Base-by-base conservation (phyloP, 2,797 vertebrate species). In the Takifugu ocellatus region DNA sequence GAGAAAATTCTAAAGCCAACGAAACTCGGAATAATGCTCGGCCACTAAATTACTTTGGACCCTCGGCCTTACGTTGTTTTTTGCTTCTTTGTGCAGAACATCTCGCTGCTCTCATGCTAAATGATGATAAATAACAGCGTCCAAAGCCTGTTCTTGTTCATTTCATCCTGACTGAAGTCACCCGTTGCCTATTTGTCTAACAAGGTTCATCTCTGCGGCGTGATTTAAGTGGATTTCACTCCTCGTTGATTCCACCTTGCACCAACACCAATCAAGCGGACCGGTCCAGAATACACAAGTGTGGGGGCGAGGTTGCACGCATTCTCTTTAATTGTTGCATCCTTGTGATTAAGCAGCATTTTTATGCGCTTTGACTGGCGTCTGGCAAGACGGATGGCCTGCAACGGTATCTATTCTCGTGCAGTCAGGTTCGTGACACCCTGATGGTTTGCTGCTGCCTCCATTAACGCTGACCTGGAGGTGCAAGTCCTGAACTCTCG, bases 281-380 rank as follows among this genome's bases (percentile, higher is more conserved):
- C 45, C 45, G 51, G 65, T 63, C 49, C 52, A 59, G 82, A 87
- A 87, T 83, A 63, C 76, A 82, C 50, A 71, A 82, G 73, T 70
- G 63, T 59, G 62, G 69, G 73, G 68, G 74, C 73, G 66, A 72
- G 66, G 74, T 84, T 68, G 59, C 65, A 75, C 72, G 84, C 81
- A 84, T 90, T 88, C 78, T 72, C 88, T 92, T 85, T 90, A 90
- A 89, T 91, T 91, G 90, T 70, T 6, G 51, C 69, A 62, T 64
- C 60, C 51, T 77, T 51, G 63, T 91, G 90, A 91, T 90, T 84
- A 87, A 91, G 82, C 70, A 69, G 70, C 70, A 67, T 79, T 83
- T 78, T 86, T 68, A 91, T 90, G 73, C 33, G 1, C 50, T 85
- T 79, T 87, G 90, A 91, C 87, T 87, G 67, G 74, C 70, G 70